Percentiles rank a stretch among this genome's conserved stretches.
These are phyloP conservation scores for Cephus runcator DNA, from an alignment of 2,888 invertebrate genomes.

Conservation along the genomic window DNA sequence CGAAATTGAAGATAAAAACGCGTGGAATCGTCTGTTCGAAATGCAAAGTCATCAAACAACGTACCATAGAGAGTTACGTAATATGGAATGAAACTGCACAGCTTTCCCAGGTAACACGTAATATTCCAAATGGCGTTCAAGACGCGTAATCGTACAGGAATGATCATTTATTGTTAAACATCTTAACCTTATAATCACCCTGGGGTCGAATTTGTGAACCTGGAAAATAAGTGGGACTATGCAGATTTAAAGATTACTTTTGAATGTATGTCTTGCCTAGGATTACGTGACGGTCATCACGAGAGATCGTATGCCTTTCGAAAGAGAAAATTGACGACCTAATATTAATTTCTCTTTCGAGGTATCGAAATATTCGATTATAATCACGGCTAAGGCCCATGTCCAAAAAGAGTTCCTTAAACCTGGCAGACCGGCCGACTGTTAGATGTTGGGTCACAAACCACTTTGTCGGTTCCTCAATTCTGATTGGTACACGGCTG, in stretches of 20 bases:
- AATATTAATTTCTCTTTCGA: neutral
- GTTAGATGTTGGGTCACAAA: too few relatives aligned
- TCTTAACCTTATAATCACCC: neutral
- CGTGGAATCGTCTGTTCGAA: neutral
- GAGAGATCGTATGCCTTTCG: neutral
- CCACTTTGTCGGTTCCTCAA: too few relatives aligned
- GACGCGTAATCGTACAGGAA: neutral
- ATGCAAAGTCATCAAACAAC: neutral
- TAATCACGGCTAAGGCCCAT: neutral
- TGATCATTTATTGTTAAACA: neutral
- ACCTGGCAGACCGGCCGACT: too few relatives aligned
- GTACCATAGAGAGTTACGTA: neutral
- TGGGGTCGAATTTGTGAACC: neutral
- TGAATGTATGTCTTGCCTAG: too few relatives aligned
- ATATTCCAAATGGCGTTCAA: neutral
- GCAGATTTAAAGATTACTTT: neutral
- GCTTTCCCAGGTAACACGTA: neutral
- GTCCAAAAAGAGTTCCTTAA: neutral
- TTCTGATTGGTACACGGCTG: too few relatives aligned
- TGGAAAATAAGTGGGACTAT: neutral
- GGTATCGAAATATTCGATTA: neutral
- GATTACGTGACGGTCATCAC: neutral
- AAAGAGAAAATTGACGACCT: neutral
- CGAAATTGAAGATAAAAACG: too few relatives aligned
- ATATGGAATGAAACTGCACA: neutral